Evolutionary conservation across 2,888 invertebrate species (phyloP), one percentile per base, ranked within the genome.

Genomic region (Rhabditophanes sp.): DNA sequence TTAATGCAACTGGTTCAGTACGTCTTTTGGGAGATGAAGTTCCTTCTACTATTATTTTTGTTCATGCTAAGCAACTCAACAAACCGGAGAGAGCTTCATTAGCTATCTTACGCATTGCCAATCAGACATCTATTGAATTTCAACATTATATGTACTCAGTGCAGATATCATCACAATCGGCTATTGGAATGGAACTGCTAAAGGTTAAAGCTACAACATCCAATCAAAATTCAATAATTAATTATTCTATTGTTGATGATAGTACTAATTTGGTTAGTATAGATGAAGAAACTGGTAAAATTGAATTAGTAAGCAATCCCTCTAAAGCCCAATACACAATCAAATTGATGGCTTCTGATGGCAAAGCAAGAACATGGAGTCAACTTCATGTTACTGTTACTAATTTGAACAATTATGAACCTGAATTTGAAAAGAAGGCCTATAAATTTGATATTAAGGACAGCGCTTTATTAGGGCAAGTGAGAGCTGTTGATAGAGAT

Each of bases 51-150:
- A 39, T 33, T 7, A 30, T 39, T 16, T 29, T 39, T 17, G 32
- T 39, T 17, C 39, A 42, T 22, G 39, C 58, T 1, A 30, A 37
- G 9, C 52, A 58, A 33, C 41, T 35, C 16, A 45, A 55, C 9
- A 41, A 51, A 19, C 48, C 41, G 2, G 56, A 56, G 20, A 37
- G 48, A 18, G 48, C 44, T 19, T 42, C 56, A 5, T 48, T 50
- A 1, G 52, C 58, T 0, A 42, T 56, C 15, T 20, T 58, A 15
- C 3, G 46, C 15, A 37, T 43, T 16, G 20, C 42, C 12, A 37
- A 41, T 41, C 43, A 41, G n/a, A 30, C 42, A 14, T 31, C 41
- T 9, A 35, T 41, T 12, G 41, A 39, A 21, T 39, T 39, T 25
- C 42, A 39, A 24, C 40, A 41, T 22, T 25, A 23, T 8, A 29